Evolutionary conservation across 2,113 vertebrate genomes (phyloP), one percentile per base, ranked within the genome.

Genomic region (Pica pica): DNA sequence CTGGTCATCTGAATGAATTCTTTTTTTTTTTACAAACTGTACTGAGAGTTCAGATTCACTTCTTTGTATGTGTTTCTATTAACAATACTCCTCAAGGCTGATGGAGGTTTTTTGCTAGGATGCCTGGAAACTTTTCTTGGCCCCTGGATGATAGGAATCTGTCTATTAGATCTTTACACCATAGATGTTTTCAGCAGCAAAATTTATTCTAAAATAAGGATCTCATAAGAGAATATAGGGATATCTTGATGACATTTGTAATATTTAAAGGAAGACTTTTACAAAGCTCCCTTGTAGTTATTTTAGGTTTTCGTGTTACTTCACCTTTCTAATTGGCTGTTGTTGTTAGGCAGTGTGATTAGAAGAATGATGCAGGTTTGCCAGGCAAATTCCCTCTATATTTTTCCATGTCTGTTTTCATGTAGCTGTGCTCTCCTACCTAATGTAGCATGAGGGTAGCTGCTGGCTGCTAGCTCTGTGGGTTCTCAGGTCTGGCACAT

Each of bases 391-490:
- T 91, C 11, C 0, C 1, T 8, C 6, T 28, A 0, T 78, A 55
- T 81, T 92, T 92, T 92, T 74, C 68, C 70, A 11, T 87, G 77
- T 79, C 65, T 93, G 14, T 87, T 94, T 87, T 83, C 49, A 87
- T 63, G 89, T 35, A 74, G 37, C 53, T 79, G 55, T 93, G n/a
- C 84, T 91, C 9, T 89, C n/a, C 56, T 89, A 37, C 73, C 35
- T 92, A 86, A 76, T 69, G 61, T 79, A 84, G 86, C 57, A 52
- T 71, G 61, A 74, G 53, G 64, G 42, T 53, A 63, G 80, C 73
- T 92, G 67, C 83, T 1, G 64, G 71, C 74, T 92, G 74, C 68
- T 53, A 69, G 23, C 41, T 78, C 60, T 0, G 0, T 64, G 53
- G 30, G 26, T 75, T 76, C 52, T 47, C 18, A 24, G 57, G 44